These are phyloP conservation scores for Eretmocerus hayati DNA, from an alignment of 2,888 invertebrate species.

Conservation along the genomic window DNA sequence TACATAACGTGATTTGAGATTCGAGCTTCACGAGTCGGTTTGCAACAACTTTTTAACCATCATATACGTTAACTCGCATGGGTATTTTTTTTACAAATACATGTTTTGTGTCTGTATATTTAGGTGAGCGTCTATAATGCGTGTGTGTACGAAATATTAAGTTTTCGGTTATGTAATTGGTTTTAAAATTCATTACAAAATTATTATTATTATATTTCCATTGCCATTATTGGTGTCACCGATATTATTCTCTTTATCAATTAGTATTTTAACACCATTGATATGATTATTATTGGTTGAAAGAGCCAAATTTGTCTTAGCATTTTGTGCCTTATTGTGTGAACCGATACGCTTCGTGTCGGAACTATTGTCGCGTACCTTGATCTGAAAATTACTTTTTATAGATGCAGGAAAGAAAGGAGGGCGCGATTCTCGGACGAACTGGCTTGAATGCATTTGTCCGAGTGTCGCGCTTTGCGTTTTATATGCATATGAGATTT, in stretches of 20 bases:
- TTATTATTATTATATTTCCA: neutral
- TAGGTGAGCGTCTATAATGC: too few relatives aligned
- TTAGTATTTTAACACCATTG: conserved; percentile 2
- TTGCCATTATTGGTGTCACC: conserved; percentile 2
- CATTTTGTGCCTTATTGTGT: conserved; percentile 15
- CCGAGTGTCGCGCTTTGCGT: conserved; percentile 10
- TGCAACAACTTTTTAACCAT: too few relatives aligned
- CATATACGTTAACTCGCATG: too few relatives aligned
- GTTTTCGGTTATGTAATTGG: too few relatives aligned
- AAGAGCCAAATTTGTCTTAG: conserved; percentile 19
- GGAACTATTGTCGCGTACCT: neutral
- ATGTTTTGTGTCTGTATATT: too few relatives aligned
- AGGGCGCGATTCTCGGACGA: conserved; percentile 14
- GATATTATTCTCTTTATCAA: conserved; percentile 1
- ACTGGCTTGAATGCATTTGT: conserved; percentile 6
- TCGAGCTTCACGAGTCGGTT: too few relatives aligned
- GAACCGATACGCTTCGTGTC: neutral
- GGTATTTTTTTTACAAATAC: too few relatives aligned
- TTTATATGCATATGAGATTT: conserved; percentile 36
- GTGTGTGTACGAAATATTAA: too few relatives aligned
- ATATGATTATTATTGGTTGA: conserved; percentile 8
- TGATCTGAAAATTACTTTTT: conserved; percentile 11
- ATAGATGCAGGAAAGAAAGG: conserved; percentile 1
- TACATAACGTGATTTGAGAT: too few relatives aligned
- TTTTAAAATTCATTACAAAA: conserved; percentile 1